These are phyloP conservation scores for Genyomyrus donnyi DNA, from an alignment of 2,113 vertebrate species.

Conservation along the genomic window DNA sequence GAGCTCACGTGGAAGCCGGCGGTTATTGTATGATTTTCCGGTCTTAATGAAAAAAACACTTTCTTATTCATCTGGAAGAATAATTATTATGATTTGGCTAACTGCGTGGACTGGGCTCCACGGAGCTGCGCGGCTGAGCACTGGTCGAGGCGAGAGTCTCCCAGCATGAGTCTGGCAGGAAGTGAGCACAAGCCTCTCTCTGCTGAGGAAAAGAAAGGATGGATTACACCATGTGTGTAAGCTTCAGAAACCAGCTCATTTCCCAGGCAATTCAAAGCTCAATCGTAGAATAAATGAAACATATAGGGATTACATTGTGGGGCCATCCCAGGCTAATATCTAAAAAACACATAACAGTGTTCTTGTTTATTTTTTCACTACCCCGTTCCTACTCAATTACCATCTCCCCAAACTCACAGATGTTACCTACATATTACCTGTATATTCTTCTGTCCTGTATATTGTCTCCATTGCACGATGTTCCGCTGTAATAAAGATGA, in stretches of 20 bases:
- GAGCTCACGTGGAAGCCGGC: neutral
- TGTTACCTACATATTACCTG: neutral
- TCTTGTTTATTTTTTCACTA: neutral
- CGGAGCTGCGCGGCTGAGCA: neutral
- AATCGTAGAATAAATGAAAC: neutral
- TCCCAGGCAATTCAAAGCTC: neutral
- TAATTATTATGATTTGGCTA: conserved; percentile 10
- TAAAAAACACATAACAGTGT: neutral
- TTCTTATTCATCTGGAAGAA: conserved; percentile 2
- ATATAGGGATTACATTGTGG: neutral
- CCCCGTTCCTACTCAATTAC: neutral
- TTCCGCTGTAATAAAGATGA: neutral
- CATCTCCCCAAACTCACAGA: neutral
- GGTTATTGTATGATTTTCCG: neutral
- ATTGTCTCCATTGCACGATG: neutral
- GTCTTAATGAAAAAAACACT: neutral
- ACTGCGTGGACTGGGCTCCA: neutral
- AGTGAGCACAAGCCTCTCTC: neutral
- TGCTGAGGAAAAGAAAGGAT: neutral
- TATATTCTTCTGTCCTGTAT: neutral
- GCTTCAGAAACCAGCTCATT: neutral
- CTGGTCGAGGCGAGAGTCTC: neutral
- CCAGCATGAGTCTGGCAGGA: neutral
- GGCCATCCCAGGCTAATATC: neutral
- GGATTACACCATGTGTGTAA: neutral